Conservation (phyloP, 2,797 vertebrate species). For the Xiphophorus birchmanni region DNA sequence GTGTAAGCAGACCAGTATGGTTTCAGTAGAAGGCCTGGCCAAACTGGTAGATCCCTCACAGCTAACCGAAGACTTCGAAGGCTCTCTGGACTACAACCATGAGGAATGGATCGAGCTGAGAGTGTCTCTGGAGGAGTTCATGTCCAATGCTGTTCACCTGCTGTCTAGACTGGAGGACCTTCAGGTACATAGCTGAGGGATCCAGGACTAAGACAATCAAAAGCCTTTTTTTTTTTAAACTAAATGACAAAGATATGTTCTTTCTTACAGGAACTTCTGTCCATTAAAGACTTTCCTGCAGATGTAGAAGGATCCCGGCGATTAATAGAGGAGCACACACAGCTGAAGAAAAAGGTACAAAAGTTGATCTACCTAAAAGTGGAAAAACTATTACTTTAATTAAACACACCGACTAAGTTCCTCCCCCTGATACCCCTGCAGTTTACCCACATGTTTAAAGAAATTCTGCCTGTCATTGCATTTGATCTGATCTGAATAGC, state of each 20-base stretch:
- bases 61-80: conserved; percentile 96
- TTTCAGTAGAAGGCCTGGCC: conserved; percentile 95
- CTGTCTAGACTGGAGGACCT: conserved; percentile 94
- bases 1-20: conserved; percentile 92
- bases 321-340: conserved; percentile 95
- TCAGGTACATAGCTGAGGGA: conserved; percentile 67
- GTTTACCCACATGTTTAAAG: background rate
- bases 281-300: conserved; percentile 95
- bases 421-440: background rate
- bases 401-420: background rate
- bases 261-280: conserved; percentile 87
- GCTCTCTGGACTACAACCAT: conserved; percentile 97
- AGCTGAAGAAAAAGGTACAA: conserved; percentile 92
- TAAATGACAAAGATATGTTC: background rate
- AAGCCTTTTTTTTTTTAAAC: accelerated
- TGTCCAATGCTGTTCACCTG: conserved; percentile 92
- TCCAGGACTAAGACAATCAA: background rate
- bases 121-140: conserved; percentile 95
- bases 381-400: background rate
- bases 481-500: too few relatives aligned
- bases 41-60: conserved; percentile 98
- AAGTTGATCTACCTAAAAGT: background rate
- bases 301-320: conserved; percentile 95
- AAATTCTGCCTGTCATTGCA: too few relatives aligned
- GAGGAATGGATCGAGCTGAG: conserved; percentile 98